These are phyloP conservation scores for Notocelia uddmanniana DNA, from an alignment of 2,888 invertebrate genomes.

Conservation along the genomic window DNA sequence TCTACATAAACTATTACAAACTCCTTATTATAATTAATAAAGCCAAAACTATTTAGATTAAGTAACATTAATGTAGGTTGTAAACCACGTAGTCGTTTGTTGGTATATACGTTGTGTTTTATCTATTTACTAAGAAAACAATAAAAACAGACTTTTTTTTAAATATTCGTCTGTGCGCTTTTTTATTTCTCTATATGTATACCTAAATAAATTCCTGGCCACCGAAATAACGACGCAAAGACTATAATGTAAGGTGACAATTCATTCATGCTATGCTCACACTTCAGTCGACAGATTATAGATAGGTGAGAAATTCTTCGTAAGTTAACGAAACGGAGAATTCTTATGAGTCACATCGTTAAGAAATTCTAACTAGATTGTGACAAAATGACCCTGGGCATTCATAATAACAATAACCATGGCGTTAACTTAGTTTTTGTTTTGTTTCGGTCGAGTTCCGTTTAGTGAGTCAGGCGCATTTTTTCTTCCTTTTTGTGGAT, in stretches of 20 bases:
- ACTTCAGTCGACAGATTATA: conserved; percentile 44
- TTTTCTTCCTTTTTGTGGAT: conserved; percentile 52
- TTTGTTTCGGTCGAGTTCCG: conserved; percentile 59
- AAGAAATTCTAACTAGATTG: conserved; percentile 20
- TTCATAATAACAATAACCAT: conserved; percentile 35
- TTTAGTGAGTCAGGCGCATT: conserved; percentile 63
- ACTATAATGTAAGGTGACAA: neutral
- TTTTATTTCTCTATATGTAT: too few relatives aligned
- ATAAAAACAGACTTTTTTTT: neutral
- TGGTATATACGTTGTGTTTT: neutral
- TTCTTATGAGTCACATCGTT: conserved; percentile 39
- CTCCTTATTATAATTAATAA: too few relatives aligned
- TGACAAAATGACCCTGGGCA: conserved; percentile 24
- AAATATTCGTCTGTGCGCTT: neutral
- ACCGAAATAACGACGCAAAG: neutral
- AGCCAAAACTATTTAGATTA: too few relatives aligned
- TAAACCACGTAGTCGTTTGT: neutral
- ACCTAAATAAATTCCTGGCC: too few relatives aligned
- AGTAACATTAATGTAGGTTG: neutral
- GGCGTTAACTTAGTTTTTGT: conserved; percentile 49
- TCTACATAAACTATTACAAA: too few relatives aligned
- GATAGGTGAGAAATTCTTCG: conserved; percentile 63
- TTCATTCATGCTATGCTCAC: conserved; percentile 3
- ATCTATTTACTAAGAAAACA: neutral
- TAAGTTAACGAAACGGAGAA: conserved; percentile 61